phyloP scores from a whole-genome alignment of 2,113 vertebrate genomes.

The Rhinolophus sinicus region DNA sequence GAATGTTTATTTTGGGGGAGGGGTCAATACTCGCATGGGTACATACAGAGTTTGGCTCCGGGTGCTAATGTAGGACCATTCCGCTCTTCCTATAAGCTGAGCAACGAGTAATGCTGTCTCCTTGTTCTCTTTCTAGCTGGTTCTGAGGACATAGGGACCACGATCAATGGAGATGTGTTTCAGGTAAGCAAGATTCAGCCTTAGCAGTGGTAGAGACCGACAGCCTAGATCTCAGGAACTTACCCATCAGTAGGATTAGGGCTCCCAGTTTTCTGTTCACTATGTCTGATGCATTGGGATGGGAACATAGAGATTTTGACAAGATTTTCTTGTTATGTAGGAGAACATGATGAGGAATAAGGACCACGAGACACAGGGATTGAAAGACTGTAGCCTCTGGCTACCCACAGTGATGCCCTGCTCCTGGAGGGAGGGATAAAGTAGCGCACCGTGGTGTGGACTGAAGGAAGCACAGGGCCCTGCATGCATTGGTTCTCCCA shows the following conservation, averaged over 20 bases:
- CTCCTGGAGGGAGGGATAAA: neutral
- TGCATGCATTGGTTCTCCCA: neutral
- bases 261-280: neutral
- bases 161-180: conserved; percentile 94
- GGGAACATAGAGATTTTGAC: neutral
- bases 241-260: neutral
- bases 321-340: neutral
- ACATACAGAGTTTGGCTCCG: rapidly evolving
- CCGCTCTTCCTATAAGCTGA: neutral
- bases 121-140: conserved; percentile 83
- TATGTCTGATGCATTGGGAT: neutral
- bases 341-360: neutral
- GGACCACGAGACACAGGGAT: neutral
- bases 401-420: neutral
- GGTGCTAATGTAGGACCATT: neutral
- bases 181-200: conserved; percentile 87
- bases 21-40: neutral
- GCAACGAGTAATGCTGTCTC: conserved; percentile 16
- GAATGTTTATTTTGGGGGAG: neutral
- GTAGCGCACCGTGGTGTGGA: neutral
- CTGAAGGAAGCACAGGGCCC: neutral
- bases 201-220: too few species aligned
- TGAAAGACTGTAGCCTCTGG: neutral
- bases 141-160: conserved; percentile 88
- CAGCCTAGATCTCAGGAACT: neutral